phyloP scores from a whole-genome alignment of 2,888 invertebrate species.

The Drosophila kanekoi region DNA sequence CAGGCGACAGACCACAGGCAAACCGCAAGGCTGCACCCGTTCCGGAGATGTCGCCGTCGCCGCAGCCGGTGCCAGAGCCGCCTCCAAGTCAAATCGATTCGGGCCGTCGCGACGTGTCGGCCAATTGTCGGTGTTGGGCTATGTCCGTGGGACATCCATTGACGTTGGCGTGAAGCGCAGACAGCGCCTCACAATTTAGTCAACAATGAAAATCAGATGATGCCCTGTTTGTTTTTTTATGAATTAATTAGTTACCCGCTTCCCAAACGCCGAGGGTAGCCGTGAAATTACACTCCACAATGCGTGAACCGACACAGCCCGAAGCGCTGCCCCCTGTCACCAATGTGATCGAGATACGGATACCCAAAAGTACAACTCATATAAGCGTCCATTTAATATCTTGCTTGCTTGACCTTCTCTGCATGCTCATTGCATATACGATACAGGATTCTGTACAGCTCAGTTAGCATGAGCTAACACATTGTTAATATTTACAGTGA shows the following conservation, averaged over 20 bases:
- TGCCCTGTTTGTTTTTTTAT: constrained; percentile 50
- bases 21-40: constrained; percentile 35
- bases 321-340: constrained; percentile 1
- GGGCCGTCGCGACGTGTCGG: constrained; percentile 52
- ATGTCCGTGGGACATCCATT: constrained; percentile 44
- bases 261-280: constrained; percentile 25
- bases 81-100: constrained; percentile 10
- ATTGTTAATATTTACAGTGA: neutral
- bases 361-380: neutral
- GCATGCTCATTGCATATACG: no score
- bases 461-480: neutral
- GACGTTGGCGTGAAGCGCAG: constrained; percentile 69
- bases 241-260: constrained; percentile 70
- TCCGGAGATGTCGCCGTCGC: constrained; percentile 4
- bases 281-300: constrained; percentile 55
- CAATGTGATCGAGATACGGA: neutral
- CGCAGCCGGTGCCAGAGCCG: constrained; percentile 2
- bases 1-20: constrained; percentile 77
- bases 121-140: constrained; percentile 51
- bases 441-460: neutral
- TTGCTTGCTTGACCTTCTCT: no score
- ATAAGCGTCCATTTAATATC: no score
- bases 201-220: constrained; percentile 47
- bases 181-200: constrained; percentile 54
- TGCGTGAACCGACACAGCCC: constrained; percentile 58